phyloP scores from a whole-genome alignment of 2,113 vertebrate genomes.

The Coturnix japonica region DNA sequence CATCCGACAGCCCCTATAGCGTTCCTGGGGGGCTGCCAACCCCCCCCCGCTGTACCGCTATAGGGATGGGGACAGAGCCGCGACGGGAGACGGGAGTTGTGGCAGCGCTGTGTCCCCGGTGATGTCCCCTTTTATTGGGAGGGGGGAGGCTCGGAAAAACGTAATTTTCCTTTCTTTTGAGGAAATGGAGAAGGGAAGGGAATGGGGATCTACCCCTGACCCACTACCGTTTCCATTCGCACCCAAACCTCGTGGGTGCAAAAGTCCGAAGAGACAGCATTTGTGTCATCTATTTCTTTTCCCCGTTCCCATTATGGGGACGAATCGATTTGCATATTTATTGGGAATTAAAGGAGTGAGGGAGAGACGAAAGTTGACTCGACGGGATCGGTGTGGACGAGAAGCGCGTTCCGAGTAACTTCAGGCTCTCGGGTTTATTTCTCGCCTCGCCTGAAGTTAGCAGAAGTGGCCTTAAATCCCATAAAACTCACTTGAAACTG shows the following conservation, averaged over 20 bases:
- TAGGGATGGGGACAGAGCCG: neutral
- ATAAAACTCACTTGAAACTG: neutral
- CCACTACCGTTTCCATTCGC: neutral
- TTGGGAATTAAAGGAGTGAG: conserved; percentile 33
- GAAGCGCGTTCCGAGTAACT: neutral
- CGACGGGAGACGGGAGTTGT: neutral
- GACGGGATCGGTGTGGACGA: neutral
- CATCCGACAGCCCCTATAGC: too few species aligned
- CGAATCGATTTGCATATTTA: conserved; percentile 38
- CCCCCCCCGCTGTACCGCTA: neutral
- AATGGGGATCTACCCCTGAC: too few species aligned
- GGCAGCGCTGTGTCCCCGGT: neutral
- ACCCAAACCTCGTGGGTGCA: neutral
- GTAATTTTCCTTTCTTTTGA: neutral
- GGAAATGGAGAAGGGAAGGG: neutral
- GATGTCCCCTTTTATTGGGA: neutral
- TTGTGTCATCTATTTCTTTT: neutral
- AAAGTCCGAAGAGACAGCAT: neutral
- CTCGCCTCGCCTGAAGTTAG: neutral
- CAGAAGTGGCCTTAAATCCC: neutral
- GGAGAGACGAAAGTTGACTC: neutral
- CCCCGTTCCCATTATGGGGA: neutral
- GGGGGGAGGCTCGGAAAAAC: fast-evolving
- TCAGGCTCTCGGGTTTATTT: neutral
- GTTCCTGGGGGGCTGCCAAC: neutral